Evolutionary conservation across 2,113 vertebrate genomes (phyloP).

Genomic region (Erinaceus europaeus): DNA sequence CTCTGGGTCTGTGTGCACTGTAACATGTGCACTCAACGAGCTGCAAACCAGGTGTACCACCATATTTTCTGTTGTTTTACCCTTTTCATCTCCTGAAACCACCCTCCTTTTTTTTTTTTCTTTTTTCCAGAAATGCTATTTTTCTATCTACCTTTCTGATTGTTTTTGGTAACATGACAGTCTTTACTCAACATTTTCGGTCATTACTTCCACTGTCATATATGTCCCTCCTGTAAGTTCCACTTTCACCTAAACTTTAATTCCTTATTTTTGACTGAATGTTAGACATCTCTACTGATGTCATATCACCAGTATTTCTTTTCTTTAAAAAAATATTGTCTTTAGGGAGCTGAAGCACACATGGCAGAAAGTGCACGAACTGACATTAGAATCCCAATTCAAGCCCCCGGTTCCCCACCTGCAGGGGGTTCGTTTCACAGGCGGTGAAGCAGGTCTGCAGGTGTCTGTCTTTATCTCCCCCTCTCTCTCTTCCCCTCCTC

Average conservation of each 20-base stretch:
- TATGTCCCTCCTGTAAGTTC: background rate
- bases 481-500: too few relatives aligned
- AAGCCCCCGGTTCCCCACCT: too few relatives aligned
- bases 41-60: too few relatives aligned
- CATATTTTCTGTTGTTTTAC: slow-evolving; percentile 1
- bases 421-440: too few relatives aligned
- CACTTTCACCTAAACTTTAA: background rate
- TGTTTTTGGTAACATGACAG: background rate
- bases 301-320: background rate
- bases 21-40: too few relatives aligned
- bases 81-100: background rate
- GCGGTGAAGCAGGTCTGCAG: too few relatives aligned
- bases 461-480: background rate
- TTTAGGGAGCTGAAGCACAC: too few relatives aligned
- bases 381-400: too few relatives aligned
- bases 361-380: too few relatives aligned
- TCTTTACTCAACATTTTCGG: background rate
- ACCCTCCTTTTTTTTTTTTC: background rate
- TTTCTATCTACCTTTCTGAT: background rate
- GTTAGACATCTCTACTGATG: background rate
- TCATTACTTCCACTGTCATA: background rate
- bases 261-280: background rate
- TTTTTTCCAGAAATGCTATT: slow-evolving; percentile 1
- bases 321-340: too few relatives aligned
- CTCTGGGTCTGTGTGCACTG: too few relatives aligned